These are phyloP conservation scores for Acronicta psi DNA, from an alignment of 2,888 invertebrate species.

Conservation along the genomic window DNA sequence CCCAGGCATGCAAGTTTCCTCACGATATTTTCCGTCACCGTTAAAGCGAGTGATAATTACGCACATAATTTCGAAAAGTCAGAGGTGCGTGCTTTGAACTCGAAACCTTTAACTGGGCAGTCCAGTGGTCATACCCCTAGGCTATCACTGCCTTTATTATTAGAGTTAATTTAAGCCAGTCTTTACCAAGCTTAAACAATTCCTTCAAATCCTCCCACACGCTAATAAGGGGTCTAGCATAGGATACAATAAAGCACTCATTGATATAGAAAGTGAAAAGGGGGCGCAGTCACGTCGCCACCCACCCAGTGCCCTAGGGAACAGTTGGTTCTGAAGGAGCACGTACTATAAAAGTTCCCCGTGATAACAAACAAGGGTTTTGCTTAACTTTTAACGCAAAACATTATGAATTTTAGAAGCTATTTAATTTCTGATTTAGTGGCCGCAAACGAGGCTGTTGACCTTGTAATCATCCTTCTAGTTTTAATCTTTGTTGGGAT, in stretches of 20 bases:
- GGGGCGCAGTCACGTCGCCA: conserved; percentile 39
- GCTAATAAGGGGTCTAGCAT: conserved; percentile 4
- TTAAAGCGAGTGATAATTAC: too few species aligned
- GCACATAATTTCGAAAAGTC: too few species aligned
- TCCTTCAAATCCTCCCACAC: background rate
- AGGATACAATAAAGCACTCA: background rate
- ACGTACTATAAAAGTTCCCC: conserved; percentile 53
- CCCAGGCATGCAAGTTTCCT: too few species aligned
- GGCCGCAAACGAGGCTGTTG: too few species aligned
- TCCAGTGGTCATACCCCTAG: too few species aligned
- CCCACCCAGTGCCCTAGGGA: conserved; percentile 21
- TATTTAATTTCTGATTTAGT: conserved; percentile 11
- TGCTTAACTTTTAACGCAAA: conserved; percentile 20
- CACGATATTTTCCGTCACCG: too few species aligned
- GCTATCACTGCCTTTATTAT: too few species aligned
- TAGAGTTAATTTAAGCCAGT: too few species aligned
- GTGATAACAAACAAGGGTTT: conserved; percentile 36
- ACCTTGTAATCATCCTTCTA: too few species aligned
- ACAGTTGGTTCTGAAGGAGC: conserved; percentile 48
- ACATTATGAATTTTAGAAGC: conserved; percentile 11
- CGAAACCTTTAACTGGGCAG: too few species aligned
- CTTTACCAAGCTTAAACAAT: background rate
- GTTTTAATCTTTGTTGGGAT: too few species aligned
- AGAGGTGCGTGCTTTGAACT: too few species aligned
- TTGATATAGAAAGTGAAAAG: conserved; percentile 17